phyloP scores from a whole-genome alignment of 2,888 invertebrate genomes.

The Acleris holmiana region DNA sequence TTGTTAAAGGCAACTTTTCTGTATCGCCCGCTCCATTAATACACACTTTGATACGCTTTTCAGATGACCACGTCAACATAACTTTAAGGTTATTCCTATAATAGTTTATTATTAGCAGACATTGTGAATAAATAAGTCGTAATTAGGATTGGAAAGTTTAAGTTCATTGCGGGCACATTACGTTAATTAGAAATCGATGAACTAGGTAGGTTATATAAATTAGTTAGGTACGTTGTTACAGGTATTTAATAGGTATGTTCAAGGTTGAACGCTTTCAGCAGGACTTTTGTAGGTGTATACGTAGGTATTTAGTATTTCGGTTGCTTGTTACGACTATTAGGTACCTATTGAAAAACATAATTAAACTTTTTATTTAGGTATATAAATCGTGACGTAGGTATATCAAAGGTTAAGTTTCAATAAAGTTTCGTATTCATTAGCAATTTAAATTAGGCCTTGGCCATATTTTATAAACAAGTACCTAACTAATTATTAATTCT shows the following conservation, averaged over 20 bases:
- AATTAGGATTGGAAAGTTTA: conserved; percentile 47
- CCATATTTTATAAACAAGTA: conserved; percentile 14
- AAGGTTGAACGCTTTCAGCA: conserved; percentile 39
- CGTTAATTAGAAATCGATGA: conserved; percentile 34
- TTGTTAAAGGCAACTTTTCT: conserved; percentile 81
- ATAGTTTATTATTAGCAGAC: conserved; percentile 48
- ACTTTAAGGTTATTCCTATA: conserved; percentile 74
- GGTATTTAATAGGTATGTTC: conserved; percentile 20
- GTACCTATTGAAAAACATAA: too few species aligned
- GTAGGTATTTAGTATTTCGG: too few species aligned
- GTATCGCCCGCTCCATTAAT: conserved; percentile 59
- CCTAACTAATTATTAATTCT: conserved; percentile 16
- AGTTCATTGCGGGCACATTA: conserved; percentile 52
- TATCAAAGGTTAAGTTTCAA: conserved; percentile 9
- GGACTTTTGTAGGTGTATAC: background rate
- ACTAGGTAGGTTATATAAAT: conserved; percentile 27
- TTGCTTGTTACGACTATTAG: too few species aligned
- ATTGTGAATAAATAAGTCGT: conserved; percentile 21
- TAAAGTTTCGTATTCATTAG: conserved; percentile 22
- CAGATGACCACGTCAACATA: conserved; percentile 48
- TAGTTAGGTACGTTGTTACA: conserved; percentile 16
- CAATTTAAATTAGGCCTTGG: conserved; percentile 8
- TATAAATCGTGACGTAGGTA: background rate
- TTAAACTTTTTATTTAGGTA: background rate
- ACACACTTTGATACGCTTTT: conserved; percentile 63